A percentile compares a stretch with the other conserved stretches of the same genome.
Conservation (phyloP, 2,113 vertebrate genomes). For the Paracanthobrama guichenoti region DNA sequence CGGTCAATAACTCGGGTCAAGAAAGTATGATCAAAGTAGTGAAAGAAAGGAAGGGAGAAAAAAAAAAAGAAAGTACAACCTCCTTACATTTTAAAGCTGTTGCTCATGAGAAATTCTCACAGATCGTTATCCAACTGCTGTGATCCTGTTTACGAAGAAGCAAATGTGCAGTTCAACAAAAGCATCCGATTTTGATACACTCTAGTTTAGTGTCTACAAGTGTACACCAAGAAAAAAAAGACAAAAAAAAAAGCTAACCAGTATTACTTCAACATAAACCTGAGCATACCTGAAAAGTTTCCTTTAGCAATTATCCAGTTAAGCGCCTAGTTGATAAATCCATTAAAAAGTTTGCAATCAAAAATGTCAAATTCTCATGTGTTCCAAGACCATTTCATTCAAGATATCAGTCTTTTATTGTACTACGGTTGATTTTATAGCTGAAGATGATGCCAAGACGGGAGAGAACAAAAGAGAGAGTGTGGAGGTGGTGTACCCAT, state of each 20-base stretch:
- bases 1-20: slow-evolving; percentile 2
- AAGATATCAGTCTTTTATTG: not conserved
- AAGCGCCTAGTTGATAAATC: not conserved
- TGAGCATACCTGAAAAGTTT: not conserved
- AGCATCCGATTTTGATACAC: not conserved
- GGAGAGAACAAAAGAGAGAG: not conserved
- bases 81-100: not conserved
- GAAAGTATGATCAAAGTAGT: slow-evolving; percentile 36
- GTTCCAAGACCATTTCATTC: not conserved
- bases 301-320: not conserved
- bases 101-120: slow-evolving; percentile 9
- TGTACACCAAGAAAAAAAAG: not conserved
- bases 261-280: not conserved
- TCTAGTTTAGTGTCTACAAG: not conserved
- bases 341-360: not conserved
- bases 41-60: not conserved
- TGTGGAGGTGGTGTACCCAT: slow-evolving; percentile 2
- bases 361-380: not conserved
- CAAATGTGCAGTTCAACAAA: no score
- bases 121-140: not conserved
- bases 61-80: slow-evolving; percentile 2
- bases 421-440: not conserved
- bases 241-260: not conserved
- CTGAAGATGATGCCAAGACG: not conserved
- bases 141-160: not conserved